These are phyloP conservation scores for Berghia stephanieae DNA, from an alignment of 1,140 invertebrate species.

Conservation along the genomic window DNA sequence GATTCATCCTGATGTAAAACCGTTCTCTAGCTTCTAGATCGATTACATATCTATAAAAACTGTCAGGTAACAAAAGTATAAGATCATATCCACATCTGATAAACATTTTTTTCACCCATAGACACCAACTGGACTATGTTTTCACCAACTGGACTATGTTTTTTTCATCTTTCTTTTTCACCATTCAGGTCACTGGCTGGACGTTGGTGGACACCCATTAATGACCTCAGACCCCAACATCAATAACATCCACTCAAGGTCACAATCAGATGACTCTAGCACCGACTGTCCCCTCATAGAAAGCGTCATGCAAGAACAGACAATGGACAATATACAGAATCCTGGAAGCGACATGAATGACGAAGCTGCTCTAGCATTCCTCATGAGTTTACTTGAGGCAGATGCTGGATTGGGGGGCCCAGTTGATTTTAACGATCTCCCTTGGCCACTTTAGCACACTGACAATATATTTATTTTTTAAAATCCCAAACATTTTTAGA, in stretches of 20 bases:
- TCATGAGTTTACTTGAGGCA: conserved; percentile 89
- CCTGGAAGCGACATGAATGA: conserved; percentile 78
- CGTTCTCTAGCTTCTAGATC: too few species aligned
- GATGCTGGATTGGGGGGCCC: conserved; percentile 80
- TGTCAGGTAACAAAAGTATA: too few species aligned
- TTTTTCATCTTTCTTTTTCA: conserved; percentile 2
- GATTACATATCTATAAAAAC: too few species aligned
- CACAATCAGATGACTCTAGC: conserved; percentile 29
- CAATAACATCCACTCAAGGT: background rate
- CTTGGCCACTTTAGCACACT: conserved; percentile 79
- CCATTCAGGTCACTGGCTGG: conserved; percentile 18
- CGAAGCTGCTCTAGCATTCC: conserved; percentile 90
- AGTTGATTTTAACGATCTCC: conserved; percentile 86
- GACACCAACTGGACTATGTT: too few species aligned
- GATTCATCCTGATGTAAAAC: too few species aligned
- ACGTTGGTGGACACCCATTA: conserved; percentile 11
- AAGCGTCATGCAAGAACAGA: conserved; percentile 56
- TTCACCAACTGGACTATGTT: too few species aligned
- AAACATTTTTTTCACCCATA: too few species aligned
- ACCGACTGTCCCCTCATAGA: conserved; percentile 45
- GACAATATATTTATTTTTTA: background rate
- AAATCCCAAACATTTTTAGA: background rate
- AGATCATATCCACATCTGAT: too few species aligned
- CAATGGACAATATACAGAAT: conserved; percentile 47
- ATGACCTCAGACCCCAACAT: conserved; percentile 16